Percentiles rank a stretch among this genome's conserved stretches.
Conservation (phyloP, 35 echinoderm and acorn worm genomes). For the Chiridota heheva region DNA sequence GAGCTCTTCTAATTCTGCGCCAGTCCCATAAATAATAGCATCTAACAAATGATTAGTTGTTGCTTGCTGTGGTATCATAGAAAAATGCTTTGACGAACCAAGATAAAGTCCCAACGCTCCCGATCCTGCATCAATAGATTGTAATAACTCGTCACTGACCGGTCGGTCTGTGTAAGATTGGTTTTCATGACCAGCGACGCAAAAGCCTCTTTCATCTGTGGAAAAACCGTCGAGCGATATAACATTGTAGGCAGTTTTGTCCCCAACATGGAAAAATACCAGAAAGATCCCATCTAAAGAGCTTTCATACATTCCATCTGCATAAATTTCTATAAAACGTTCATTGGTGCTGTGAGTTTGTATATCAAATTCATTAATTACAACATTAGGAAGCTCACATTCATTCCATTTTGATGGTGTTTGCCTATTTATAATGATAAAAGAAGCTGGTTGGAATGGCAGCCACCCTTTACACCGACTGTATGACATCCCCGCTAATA, state of each 20-base stretch:
- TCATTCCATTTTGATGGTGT: conserved; percentile 51
- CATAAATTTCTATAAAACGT: conserved; percentile 83
- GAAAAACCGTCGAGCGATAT: conserved; percentile 58
- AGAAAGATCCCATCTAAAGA: conserved; percentile 70
- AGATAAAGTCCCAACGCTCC: conserved; percentile 72
- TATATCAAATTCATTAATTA: conserved; percentile 93
- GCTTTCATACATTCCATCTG: conserved; percentile 54
- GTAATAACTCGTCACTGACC: conserved; percentile 22
- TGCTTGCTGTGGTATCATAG: no score
- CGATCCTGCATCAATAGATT: conserved; percentile 47
- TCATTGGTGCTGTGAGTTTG: background rate
- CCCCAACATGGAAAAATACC: conserved; percentile 40
- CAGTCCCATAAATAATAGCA: conserved; percentile 51
- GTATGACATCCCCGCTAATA: conserved; percentile 20
- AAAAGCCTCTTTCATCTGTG: conserved; percentile 67
- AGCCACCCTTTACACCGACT: conserved; percentile 84
- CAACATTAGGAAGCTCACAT: conserved; percentile 51
- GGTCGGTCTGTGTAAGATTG: conserved; percentile 49
- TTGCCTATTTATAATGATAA: conserved; percentile 9
- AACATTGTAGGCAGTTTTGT: background rate
- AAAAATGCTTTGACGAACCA: no score
- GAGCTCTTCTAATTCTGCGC: background rate
- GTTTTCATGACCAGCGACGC: conserved; percentile 49
- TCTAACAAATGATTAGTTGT: no score
- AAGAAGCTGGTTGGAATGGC: conserved; percentile 43